Evolutionary conservation across 1,140 invertebrate genomes (phyloP), one percentile per base, ranked within the genome.

Genomic region (Gonatopus flavifemur): DNA sequence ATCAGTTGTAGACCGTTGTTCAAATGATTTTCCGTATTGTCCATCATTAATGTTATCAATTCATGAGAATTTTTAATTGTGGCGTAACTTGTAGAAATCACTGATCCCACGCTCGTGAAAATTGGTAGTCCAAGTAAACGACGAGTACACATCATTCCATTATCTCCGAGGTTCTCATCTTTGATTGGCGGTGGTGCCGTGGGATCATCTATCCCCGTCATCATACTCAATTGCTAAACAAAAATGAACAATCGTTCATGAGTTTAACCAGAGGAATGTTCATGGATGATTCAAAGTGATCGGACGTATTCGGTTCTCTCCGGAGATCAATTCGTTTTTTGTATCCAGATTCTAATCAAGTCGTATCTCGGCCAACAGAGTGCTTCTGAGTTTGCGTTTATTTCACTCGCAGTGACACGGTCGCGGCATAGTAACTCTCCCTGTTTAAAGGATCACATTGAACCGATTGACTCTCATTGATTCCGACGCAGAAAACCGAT

Each of bases 141-240:
- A 32, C 42, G 42, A 6, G 55, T 55, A 36, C 52, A 60, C 7
- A 33, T 31, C 35, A 64, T 65, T 41, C n/a, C 36, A 5, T 41
- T 33, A 21, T 41, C 28, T 5, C 6, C 31, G 18, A 20, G 15
- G 0, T 40, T 28, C 7, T 18, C 6, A n/a, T 39, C 8, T 4
- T 39, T 21, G 10, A 24, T 12, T 1, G 18, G 46, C 22, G 25
- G n/a, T 20, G 32, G 20, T 18, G 35, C 49, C 43, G 30, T 45
- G 0, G 63, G 65, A 48, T 67, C 55, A 15, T 51, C 37, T 6
- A 55, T 35, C 6, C 66, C 66, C 16, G 37, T 57, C 64, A 72
- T 72, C 18, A 44, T 30, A 37, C 56, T 66, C 36, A 63, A 41
- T 72, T 72, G 70, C 70, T 72, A 43, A 40, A 52, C 10, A 46